These are phyloP conservation scores for Dynastes tityus DNA, from an alignment of 2,888 invertebrate genomes.

Conservation along the genomic window DNA sequence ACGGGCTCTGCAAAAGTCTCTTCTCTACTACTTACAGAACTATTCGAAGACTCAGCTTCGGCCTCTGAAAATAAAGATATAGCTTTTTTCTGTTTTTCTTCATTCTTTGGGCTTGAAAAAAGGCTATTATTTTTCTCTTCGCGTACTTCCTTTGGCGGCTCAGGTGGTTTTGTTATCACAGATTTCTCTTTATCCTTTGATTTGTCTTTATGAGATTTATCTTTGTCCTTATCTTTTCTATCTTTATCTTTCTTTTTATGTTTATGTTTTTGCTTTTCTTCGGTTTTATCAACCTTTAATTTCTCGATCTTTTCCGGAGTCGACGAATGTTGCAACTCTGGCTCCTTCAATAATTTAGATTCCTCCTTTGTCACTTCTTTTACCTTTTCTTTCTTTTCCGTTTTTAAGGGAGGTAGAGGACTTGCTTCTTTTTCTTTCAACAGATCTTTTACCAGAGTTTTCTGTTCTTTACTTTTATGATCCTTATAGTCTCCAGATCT, in stretches of 20 bases:
- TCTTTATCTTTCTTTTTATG: constrained; percentile 73
- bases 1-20: constrained; percentile 50
- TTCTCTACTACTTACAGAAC: constrained; percentile 63
- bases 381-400: constrained; percentile 73
- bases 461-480: constrained; percentile 59
- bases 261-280: constrained; percentile 71
- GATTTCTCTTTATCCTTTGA: constrained; percentile 66
- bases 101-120: constrained; percentile 59
- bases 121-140: constrained; percentile 63
- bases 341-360: constrained; percentile 59
- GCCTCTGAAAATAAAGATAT: constrained; percentile 58
- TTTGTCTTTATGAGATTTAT: constrained; percentile 70
- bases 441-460: constrained; percentile 56
- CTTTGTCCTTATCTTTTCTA: constrained; percentile 75
- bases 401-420: constrained; percentile 72
- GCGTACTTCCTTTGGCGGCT: constrained; percentile 51
- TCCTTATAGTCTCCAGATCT: constrained; percentile 75
- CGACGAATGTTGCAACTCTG: constrained; percentile 58
- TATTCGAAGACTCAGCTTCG: constrained; percentile 64
- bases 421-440: constrained; percentile 69
- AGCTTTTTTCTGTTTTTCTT: constrained; percentile 55
- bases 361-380: constrained; percentile 68
- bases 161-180: constrained; percentile 55
- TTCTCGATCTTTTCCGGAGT: constrained; percentile 63
- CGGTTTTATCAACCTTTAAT: constrained; percentile 64